phyloP scores from a whole-genome alignment of 2,113 vertebrate genomes.

The Albula glossodonta region DNA sequence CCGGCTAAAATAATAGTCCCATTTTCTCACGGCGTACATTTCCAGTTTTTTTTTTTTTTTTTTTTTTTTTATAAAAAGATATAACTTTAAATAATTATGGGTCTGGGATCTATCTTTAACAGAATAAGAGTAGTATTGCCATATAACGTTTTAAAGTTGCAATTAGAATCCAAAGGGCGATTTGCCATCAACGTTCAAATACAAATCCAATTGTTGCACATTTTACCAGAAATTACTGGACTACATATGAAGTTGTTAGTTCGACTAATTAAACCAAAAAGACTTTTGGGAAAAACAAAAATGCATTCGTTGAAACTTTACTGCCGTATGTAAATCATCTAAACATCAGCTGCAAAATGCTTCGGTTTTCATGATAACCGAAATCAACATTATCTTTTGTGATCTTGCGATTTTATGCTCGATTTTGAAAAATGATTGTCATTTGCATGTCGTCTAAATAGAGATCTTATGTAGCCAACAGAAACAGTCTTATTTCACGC shows the following conservation, averaged over 20 bases:
- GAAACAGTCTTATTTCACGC: not conserved
- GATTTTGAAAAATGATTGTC: not conserved
- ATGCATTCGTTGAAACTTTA: no score
- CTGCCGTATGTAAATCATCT: no score
- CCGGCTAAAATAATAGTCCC: not conserved
- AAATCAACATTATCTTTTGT: not conserved
- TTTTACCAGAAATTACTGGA: not conserved
- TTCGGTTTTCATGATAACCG: no score
- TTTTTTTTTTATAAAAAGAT: not conserved
- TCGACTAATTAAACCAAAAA: not conserved
- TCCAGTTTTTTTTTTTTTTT: not conserved
- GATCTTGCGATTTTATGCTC: not conserved
- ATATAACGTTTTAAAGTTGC: not conserved
- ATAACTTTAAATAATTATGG: not conserved
- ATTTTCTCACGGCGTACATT: not conserved
- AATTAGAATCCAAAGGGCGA: not conserved
- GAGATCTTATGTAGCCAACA: not conserved
- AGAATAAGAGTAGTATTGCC: not conserved
- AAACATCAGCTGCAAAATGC: no score
- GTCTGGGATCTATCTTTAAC: not conserved
- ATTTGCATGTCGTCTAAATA: not conserved
- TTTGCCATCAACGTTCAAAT: not conserved
- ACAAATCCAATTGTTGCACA: not conserved
- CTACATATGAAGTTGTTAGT: not conserved
- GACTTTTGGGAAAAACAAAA: no score